Evolutionary conservation across 2,113 vertebrate genomes (phyloP).

Genomic region (Pterocles burchelli): DNA sequence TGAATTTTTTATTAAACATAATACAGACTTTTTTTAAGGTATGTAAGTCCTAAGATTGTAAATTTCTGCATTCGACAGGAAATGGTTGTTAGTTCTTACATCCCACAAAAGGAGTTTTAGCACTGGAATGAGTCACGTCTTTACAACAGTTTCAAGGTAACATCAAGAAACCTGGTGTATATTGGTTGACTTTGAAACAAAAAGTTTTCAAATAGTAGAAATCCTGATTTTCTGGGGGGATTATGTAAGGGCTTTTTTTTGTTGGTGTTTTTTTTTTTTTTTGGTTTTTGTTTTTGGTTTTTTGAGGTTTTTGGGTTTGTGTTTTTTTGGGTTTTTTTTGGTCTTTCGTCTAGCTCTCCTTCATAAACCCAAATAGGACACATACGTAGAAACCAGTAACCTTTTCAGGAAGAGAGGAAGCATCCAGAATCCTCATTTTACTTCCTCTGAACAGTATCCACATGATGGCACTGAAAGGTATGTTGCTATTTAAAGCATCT

Average conservation of each 20-base stretch:
- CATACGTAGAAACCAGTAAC: neutral
- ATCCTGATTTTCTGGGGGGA: neutral
- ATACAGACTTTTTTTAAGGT: neutral
- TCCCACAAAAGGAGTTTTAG: neutral
- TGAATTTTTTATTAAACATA: neutral
- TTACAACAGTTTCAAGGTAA: neutral
- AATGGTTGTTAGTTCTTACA: neutral
- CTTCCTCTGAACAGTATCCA: neutral
- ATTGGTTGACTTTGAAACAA: neutral
- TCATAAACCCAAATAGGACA: slow-evolving; percentile 29
- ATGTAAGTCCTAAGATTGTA: neutral
- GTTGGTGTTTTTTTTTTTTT: neutral
- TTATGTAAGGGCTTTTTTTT: neutral
- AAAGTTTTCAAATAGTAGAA: neutral
- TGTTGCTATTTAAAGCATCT: neutral
- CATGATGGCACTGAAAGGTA: neutral
- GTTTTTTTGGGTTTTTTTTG: neutral
- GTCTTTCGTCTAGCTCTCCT: slow-evolving; percentile 19
- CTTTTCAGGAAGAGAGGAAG: neutral
- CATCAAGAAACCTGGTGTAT: neutral
- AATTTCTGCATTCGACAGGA: neutral
- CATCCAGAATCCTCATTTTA: neutral
- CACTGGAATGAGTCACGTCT: neutral
- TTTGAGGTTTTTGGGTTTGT: neutral
- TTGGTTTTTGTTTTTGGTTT: neutral